Evolutionary conservation across 2,888 invertebrate species (phyloP).

Genomic region (Onthophagus sagittarius): DNA sequence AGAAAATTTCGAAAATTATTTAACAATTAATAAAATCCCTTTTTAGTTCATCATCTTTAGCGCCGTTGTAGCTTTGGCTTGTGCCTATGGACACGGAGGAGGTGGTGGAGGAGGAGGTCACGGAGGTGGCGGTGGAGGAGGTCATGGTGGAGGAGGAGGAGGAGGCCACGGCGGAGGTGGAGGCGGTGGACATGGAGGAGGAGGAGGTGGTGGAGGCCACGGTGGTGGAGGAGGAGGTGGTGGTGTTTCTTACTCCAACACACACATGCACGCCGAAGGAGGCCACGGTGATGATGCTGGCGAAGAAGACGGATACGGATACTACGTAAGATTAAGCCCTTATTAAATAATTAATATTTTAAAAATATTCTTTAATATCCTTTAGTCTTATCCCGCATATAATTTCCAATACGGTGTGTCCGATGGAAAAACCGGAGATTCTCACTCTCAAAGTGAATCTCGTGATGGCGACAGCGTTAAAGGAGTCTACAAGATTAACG

Average conservation of each 20-base stretch:
- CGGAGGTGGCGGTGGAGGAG: constrained; percentile 14
- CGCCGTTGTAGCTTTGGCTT: constrained; percentile 21
- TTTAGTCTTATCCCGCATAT: constrained; percentile 3
- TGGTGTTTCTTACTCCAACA: not conserved
- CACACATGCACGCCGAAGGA: no score
- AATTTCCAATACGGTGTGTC: constrained; percentile 2
- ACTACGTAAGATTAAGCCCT: constrained; percentile 12
- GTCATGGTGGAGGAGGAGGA: constrained; percentile 18
- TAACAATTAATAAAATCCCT: not conserved
- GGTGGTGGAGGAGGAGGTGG: not conserved
- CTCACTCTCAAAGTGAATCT: constrained; percentile 17
- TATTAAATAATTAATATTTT: not conserved
- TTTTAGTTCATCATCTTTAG: constrained; percentile 16
- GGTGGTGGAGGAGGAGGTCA: constrained; percentile 10
- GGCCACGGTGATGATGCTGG: not conserved
- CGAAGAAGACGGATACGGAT: constrained; percentile 16
- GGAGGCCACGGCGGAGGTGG: constrained; percentile 16
- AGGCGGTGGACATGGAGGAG: constrained; percentile 15
- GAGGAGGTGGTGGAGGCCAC: constrained; percentile 15
- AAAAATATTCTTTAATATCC: not conserved
- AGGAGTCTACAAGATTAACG: not conserved
- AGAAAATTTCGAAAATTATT: not conserved
- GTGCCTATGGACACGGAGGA: constrained; percentile 21
- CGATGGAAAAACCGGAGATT: constrained; percentile 12
- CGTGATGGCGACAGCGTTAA: constrained; percentile 11